Evolutionary conservation across 2,113 vertebrate genomes (phyloP).

Genomic region (Rhinoderma darwinii): DNA sequence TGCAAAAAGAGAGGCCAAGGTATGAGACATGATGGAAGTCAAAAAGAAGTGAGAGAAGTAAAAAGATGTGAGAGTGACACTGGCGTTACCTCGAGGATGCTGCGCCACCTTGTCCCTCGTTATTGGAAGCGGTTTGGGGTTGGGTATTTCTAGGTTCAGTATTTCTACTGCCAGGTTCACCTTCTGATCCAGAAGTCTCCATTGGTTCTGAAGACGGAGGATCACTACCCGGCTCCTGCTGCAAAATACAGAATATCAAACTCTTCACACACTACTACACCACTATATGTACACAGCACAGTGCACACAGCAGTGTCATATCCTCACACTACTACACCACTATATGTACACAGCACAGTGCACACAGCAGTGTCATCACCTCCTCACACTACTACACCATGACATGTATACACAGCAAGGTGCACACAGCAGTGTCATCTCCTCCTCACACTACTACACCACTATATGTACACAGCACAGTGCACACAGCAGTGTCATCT

Average conservation of each 20-base stretch:
- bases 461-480: too few relatives aligned
- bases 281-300: background rate
- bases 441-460: background rate
- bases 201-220: conserved; percentile 63
- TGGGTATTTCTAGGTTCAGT: background rate
- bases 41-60: background rate
- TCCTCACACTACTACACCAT: background rate
- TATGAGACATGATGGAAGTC: background rate
- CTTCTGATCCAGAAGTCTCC: conserved; percentile 68
- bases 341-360: background rate
- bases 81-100: background rate
- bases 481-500: background rate
- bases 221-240: conserved; percentile 16
- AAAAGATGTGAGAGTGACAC: background rate
- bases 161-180: conserved; percentile 41
- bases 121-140: background rate
- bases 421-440: background rate
- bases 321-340: background rate
- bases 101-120: conserved; percentile 3
- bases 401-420: too few relatives aligned
- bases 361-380: background rate
- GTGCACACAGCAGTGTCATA: background rate
- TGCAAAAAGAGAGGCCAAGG: conserved; percentile 59
- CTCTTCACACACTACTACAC: background rate
- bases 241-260: background rate